Evolutionary conservation across 1,140 invertebrate species (phyloP), one percentile per base, ranked within the genome.

Genomic region (Drosophila chauvacae): DNA sequence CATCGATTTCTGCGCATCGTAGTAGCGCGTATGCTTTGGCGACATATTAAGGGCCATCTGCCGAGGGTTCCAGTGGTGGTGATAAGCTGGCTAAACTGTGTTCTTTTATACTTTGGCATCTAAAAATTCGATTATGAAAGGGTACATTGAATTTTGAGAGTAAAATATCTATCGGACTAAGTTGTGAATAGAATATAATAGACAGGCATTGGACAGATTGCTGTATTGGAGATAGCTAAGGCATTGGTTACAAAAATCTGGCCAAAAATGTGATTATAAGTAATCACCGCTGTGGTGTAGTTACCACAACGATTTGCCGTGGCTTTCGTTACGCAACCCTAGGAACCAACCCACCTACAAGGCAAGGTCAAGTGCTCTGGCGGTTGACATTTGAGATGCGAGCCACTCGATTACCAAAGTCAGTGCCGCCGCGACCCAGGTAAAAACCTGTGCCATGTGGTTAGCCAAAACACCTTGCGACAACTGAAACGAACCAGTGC

Each of bases 341-440:
- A 45, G 39, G n/a, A 28, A 37, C 26, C 59, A 39, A 16, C 51
- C 37, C 60, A 55, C 33, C 60, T 6, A 30, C 51, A 9, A n/a
- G 51, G 28, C 62, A 66, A 66, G 45, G 47, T 44, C 65, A 70
- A 77, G 59, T 77, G 74, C 64, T 47, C 41, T 55, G 39, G 65
- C 33, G 63, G 61, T 76, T 77, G 55, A 58, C 53, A 76, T 30
- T 33, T 51, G 53, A 75, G 61, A 45, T 72, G 66, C 39, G 35
- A 45, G 41, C 62, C 64, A 77, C 74, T 77, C 74, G 56, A 77
- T 77, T 77, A 74, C 73, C 77, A 77, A 74, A 62, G 80, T 81
- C 78, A 55, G 71, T 62, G 48, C 53, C 63, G 64, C 28, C 48
- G 28, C 6, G 48, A 7, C 26, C 23, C 73, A 26, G 42, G 10